A percentile compares a stretch with the other conserved stretches of the same genome.
These are phyloP conservation scores for Prosopocoilus inquinatus DNA, from an alignment of 2,888 invertebrate species.

Conservation along the genomic window DNA sequence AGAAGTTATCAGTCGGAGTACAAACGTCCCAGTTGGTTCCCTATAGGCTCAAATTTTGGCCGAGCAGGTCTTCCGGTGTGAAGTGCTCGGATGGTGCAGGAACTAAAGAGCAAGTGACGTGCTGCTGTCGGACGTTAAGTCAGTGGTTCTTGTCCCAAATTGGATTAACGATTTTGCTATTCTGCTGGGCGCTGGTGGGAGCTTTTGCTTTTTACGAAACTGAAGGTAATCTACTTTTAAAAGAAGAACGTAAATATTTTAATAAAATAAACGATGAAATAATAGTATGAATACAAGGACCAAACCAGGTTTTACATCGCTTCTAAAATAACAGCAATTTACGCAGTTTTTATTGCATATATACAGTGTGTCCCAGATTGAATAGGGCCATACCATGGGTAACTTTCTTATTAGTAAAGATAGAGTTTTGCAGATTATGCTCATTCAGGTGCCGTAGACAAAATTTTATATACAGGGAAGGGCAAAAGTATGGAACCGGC, in stretches of 20 bases:
- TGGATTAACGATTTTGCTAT: conserved; percentile 59
- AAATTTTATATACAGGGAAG: too few relatives aligned
- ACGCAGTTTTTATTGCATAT: too few relatives aligned
- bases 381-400: too few relatives aligned
- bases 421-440: too few relatives aligned
- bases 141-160: conserved; percentile 58
- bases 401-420: too few relatives aligned
- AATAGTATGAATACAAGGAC: too few relatives aligned
- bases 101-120: conserved; percentile 39
- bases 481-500: too few relatives aligned
- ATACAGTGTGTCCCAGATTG: too few relatives aligned
- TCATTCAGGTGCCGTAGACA: too few relatives aligned
- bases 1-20: conserved; percentile 40
- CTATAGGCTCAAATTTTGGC: conserved; percentile 60
- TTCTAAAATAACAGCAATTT: too few relatives aligned
- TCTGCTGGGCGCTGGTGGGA: conserved; percentile 63
- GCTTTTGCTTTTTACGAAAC: conserved; percentile 63
- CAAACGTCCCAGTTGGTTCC: conserved; percentile 54
- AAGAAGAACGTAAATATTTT: neutral
- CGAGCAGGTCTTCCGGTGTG: conserved; percentile 42
- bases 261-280: neutral
- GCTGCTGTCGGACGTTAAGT: conserved; percentile 51
- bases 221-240: conserved; percentile 55
- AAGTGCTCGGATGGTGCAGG: conserved; percentile 44
- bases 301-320: too few relatives aligned